Evolutionary conservation across 2,113 vertebrate genomes (phyloP).

Genomic region (Scomber japonicus): DNA sequence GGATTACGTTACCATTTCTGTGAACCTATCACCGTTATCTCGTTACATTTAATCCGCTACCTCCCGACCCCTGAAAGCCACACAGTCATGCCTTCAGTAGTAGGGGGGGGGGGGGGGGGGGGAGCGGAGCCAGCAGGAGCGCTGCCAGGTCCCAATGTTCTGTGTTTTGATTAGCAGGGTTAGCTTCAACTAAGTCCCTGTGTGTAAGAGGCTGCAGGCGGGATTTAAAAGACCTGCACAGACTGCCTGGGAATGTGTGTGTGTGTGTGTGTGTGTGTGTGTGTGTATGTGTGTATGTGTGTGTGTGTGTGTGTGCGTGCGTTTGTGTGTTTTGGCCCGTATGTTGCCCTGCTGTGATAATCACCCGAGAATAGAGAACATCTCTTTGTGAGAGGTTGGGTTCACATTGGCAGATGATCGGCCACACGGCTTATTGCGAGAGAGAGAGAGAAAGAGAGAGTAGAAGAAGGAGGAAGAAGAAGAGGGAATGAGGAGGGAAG

Average conservation of each 20-base stretch:
- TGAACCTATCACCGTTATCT: slow-evolving; percentile 19
- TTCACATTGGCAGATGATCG: slow-evolving; percentile 30
- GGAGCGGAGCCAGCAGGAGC: slow-evolving; percentile 21
- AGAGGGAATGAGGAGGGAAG: background rate
- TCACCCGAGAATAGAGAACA: slow-evolving; percentile 70
- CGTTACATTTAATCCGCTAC: background rate
- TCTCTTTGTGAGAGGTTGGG: slow-evolving; percentile 56
- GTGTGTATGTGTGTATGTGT: slow-evolving; percentile 15
- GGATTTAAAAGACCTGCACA: slow-evolving; percentile 56
- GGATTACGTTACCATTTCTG: background rate
- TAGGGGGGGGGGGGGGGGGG: background rate
- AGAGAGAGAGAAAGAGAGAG: background rate
- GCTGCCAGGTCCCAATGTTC: slow-evolving; percentile 72
- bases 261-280: slow-evolving; percentile 24
- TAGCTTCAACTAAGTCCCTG: slow-evolving; percentile 60
- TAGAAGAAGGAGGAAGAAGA: background rate
- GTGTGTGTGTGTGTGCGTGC: slow-evolving; percentile 25
- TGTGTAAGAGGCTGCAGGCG: slow-evolving; percentile 63
- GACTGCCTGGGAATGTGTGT: slow-evolving; percentile 32
- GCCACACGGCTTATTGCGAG: slow-evolving; percentile 16
- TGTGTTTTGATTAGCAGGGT: slow-evolving; percentile 68
- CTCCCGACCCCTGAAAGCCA: background rate
- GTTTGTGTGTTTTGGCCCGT: slow-evolving; percentile 36
- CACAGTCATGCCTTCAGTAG: background rate
- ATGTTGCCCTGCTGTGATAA: slow-evolving; percentile 37